These are phyloP conservation scores for Protobothrops mucrosquamatus DNA, from an alignment of 2,113 vertebrate species.

Conservation along the genomic window DNA sequence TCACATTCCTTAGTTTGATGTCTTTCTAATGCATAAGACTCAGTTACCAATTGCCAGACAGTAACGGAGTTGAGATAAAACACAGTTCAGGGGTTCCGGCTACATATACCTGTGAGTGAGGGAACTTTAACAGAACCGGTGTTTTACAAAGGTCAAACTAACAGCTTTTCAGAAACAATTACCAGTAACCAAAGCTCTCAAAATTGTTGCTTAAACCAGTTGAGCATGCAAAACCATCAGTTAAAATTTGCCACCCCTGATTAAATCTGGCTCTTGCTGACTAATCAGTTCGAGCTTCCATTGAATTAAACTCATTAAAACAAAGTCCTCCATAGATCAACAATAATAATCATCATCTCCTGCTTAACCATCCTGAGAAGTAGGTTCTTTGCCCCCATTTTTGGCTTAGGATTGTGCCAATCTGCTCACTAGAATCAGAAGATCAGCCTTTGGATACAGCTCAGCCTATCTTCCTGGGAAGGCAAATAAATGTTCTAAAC, in stretches of 20 bases:
- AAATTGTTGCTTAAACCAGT: not conserved
- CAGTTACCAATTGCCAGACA: not conserved
- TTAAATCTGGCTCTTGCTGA: not conserved
- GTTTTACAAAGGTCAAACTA: not conserved
- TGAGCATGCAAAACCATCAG: not conserved
- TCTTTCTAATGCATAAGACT: not conserved
- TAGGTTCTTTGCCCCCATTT: not conserved
- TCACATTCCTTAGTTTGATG: not conserved
- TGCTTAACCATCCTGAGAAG: not conserved
- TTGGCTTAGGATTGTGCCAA: not conserved
- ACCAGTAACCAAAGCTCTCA: not conserved
- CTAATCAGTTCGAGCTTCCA: not conserved
- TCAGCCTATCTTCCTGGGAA: not conserved
- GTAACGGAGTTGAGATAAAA: not conserved
- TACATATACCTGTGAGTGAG: not conserved
- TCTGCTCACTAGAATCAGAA: not conserved
- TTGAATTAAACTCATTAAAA: slow-evolving; percentile 7
- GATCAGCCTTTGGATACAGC: not conserved
- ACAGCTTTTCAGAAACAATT: not conserved
- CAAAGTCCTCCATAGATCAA: not conserved
- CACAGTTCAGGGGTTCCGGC: not conserved
- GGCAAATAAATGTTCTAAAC: not conserved
- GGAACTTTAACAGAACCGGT: not conserved
- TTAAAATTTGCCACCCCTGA: not conserved
- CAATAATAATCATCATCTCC: not conserved